Conservation (phyloP, 2,797 vertebrate species). For the Loris lydekkerianus region DNA sequence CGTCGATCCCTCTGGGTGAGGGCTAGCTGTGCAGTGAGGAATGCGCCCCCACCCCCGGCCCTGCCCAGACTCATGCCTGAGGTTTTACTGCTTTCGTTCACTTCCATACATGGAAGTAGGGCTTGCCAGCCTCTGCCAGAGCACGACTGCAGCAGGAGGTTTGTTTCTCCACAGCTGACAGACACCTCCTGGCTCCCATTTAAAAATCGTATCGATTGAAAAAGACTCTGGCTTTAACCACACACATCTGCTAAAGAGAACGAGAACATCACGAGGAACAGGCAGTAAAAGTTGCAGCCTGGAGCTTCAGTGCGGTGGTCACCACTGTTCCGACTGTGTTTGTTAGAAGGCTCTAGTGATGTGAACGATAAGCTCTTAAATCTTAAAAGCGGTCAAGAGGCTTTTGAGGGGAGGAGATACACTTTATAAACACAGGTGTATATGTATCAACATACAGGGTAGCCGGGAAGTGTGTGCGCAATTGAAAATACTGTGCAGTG, state of each 20-base stretch:
- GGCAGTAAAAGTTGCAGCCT: neutral
- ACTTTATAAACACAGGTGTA: neutral
- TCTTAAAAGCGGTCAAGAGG: neutral
- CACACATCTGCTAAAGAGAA: constrained; percentile 34
- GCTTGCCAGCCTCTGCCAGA: constrained; percentile 84
- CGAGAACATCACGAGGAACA: neutral
- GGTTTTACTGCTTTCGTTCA: constrained; percentile 87
- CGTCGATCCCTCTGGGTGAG: constrained; percentile 80
- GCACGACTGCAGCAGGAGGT: constrained; percentile 83
- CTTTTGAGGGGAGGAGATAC: neutral
- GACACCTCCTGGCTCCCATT: constrained; percentile 81
- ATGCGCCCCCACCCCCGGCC: constrained; percentile 75
- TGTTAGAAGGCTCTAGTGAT: neutral
- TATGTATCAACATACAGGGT: neutral
- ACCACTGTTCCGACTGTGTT: neutral
- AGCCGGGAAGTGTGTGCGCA: too few relatives aligned
- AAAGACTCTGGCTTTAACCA: constrained; percentile 62
- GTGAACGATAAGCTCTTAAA: neutral
- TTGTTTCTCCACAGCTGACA: constrained; percentile 86
- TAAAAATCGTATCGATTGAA: constrained; percentile 69
- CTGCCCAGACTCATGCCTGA: constrained; percentile 87
- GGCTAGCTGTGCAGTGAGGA: constrained; percentile 79
- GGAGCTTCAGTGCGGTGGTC: neutral
- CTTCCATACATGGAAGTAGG: constrained; percentile 90
- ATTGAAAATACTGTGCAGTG: too few relatives aligned